Evolutionary conservation across 2,888 invertebrate species (phyloP), one percentile per base, ranked within the genome.

Genomic region (Timema cristinae): DNA sequence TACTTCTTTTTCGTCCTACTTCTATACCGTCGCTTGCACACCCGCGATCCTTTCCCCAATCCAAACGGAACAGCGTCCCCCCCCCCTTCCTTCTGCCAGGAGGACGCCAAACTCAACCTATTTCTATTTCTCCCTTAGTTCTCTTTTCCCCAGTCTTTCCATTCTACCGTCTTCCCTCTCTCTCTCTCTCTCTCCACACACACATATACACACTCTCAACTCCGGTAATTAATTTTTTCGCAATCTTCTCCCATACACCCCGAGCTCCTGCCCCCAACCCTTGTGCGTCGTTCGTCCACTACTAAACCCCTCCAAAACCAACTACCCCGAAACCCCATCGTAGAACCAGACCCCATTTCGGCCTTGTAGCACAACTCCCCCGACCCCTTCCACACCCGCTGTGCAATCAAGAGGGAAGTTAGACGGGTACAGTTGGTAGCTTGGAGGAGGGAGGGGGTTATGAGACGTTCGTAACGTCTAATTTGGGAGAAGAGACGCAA

Each of bases 191-290:
- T n/a, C n/a, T n/a, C n/a, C 59, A 63, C 13, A 32, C 15, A 32
- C 32, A 32, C 32, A 32, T 4, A 32, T 4, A 32, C 32, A 32
- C 32, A 2, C 32, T 63, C 63, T 10, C 63, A 63, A 63, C 63
- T 63, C 63, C 63, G 47, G 63, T 63, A 63, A 63, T 63, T 63
- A 63, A 63, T 63, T 63, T 63, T 63, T 63, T 63, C 63, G 63
- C 63, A 63, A 63, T 63, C 63, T 63, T 63, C 63, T 63, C 48
- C 63, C 63, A 10, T 47, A 32, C 63, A 32, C 13, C 59, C 54
- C 54, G 2, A 54, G 54, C 59, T 16, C 47, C 48, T 32, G n/a
- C 63, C 63, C 47, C 7, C 32, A 11, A n/a, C 63, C 63, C 63
- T 63, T 32, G 32, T 32, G 32, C 32, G 32, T 32, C 32, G 32